Percentiles rank a stretch among this genome's conserved stretches.
These are phyloP conservation scores for Chymomyza fuscimana DNA, from an alignment of 2,888 invertebrate genomes.

Conservation along the genomic window DNA sequence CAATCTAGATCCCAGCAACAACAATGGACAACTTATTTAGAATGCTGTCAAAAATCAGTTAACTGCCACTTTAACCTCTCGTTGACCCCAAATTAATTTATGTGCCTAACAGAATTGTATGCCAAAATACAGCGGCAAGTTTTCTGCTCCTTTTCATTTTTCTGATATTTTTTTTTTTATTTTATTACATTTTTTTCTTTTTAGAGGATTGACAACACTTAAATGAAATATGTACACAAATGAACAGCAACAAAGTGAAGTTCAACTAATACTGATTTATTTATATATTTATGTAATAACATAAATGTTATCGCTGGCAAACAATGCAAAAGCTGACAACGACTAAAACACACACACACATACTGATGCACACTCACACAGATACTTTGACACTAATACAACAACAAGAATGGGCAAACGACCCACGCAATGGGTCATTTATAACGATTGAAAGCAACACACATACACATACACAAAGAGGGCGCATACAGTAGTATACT, in stretches of 20 bases:
- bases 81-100: slow-evolving; percentile 35
- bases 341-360: slow-evolving; percentile 33
- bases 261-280: slow-evolving; percentile 70
- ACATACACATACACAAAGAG: not conserved
- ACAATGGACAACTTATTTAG: not conserved
- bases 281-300: slow-evolving; percentile 65
- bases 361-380: not conserved
- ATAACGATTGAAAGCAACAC: slow-evolving; percentile 54
- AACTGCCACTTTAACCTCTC: not conserved
- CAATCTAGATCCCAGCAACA: not conserved
- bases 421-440: slow-evolving; percentile 64
- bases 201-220: slow-evolving; percentile 2
- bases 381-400: no score
- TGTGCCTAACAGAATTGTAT: slow-evolving; percentile 13
- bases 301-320: slow-evolving; percentile 67
- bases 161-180: no score
- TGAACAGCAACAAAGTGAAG: slow-evolving; percentile 33
- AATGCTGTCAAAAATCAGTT: not conserved
- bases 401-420: slow-evolving; percentile 12
- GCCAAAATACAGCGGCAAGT: not conserved
- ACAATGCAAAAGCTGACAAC: slow-evolving; percentile 52
- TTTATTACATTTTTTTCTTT: slow-evolving; percentile 25
- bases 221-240: slow-evolving; percentile 50
- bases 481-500: not conserved
- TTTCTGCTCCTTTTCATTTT: not conserved